These are phyloP conservation scores for Perodicticus potto DNA, from an alignment of 2,797 vertebrate species.

Conservation along the genomic window DNA sequence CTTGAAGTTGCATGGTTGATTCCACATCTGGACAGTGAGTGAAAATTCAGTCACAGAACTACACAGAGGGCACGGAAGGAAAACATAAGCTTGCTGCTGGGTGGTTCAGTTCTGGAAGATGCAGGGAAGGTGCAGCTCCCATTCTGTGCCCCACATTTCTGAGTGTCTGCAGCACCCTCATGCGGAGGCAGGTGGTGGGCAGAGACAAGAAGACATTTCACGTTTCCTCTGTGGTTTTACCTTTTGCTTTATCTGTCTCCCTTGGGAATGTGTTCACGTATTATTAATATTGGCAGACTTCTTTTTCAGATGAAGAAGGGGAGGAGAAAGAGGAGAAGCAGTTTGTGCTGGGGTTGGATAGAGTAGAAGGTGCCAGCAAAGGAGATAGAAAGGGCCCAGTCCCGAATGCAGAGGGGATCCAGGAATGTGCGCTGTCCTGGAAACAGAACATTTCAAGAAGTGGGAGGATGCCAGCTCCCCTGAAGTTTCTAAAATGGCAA, in stretches of 20 bases:
- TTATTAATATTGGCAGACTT: background rate
- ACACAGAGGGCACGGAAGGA: background rate
- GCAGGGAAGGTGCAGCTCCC: background rate
- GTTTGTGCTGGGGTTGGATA: background rate
- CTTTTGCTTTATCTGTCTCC: background rate
- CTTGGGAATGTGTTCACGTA: background rate
- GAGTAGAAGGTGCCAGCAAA: background rate
- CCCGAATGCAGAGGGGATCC: background rate
- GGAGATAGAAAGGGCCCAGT: background rate
- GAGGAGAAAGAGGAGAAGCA: background rate
- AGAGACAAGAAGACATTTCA: background rate
- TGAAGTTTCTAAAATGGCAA: background rate
- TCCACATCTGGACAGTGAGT: rapidly evolving
- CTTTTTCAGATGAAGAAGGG: background rate
- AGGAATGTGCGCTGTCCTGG: background rate
- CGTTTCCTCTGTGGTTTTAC: background rate
- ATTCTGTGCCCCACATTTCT: rapidly evolving
- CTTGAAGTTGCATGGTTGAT: too few species aligned
- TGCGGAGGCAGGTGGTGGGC: background rate
- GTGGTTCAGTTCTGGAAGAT: background rate
- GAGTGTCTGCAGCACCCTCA: background rate
- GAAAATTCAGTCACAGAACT: background rate
- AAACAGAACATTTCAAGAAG: background rate
- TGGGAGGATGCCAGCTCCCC: background rate
- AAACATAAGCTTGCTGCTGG: background rate